Base-by-base conservation (phyloP, 2,113 vertebrate species). In the Dipodomys merriami region DNA sequence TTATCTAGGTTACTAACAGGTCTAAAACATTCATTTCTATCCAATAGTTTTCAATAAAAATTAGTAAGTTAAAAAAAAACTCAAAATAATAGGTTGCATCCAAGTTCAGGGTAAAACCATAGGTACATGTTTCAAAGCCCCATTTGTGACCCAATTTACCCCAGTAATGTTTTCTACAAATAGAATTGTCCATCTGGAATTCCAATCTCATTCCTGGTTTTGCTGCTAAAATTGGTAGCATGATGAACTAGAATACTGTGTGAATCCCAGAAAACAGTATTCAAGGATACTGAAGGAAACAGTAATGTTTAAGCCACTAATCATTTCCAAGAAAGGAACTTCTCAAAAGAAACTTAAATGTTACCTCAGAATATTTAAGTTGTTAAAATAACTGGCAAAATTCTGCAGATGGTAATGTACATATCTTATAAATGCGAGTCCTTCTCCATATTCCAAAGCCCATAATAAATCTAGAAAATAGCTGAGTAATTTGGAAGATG, bases 311-410 rank as follows among this genome's bases (percentile, higher is more conserved):
- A 93, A 90, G 44, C 79, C 27, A 83, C 57, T 46, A 33, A 72
- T 91, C 15, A 27, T 88, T 96, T 90, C 73, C 93, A 69, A 90
- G 64, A 73, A 93, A 91, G 13, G 2, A 65, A 85, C 94, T 67
- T 79, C 44, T 82, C 29, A 57, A 46, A 73, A 53, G 46, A 71
- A 93, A 90, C 71, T 6, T 8, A 71, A 44, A 77, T 46, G 73
- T 23, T 87, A 89, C 65, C 72, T 81, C 22, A 67, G 78, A 93
- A 92, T 27, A 79, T 7, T 33, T 67, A 89, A 64, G 20, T 71
- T 84, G 11, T 90, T 90, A 69, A 62, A 60, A 44, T n/a, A 88
- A 60, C 65, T 73, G 53, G 53, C 15, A 79, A 93, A 91, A 85
- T 76, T 83, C 53, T 46, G 18, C n/a, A 90, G 83, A 90, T 67